Conservation (phyloP, 1,140 invertebrate genomes). For the Neuroterus valhalla region DNA sequence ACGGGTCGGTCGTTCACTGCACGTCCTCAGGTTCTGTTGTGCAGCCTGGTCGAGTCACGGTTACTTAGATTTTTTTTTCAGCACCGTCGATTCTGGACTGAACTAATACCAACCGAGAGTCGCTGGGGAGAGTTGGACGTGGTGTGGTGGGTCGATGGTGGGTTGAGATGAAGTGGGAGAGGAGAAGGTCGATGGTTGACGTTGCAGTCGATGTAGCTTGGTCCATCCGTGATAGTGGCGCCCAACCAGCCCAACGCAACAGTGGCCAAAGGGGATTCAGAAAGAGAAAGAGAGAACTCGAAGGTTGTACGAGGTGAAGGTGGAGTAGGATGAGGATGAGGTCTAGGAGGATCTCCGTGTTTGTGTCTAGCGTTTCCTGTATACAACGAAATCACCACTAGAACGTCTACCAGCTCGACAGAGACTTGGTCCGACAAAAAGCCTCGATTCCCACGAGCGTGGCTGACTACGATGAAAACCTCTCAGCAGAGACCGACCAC, state of each 20-base stretch:
- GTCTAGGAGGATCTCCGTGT: conserved; percentile 16
- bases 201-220: background rate
- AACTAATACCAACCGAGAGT: conserved; percentile 47
- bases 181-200: background rate
- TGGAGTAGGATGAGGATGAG: conserved; percentile 12
- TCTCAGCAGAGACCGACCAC: conserved; percentile 45
- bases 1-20: conserved; percentile 13
- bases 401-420: background rate
- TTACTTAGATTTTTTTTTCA: conserved; percentile 49
- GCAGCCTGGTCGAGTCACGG: conserved; percentile 45
- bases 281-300: conserved; percentile 30
- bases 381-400: conserved; percentile 14
- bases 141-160: background rate
- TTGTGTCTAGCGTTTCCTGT: conserved; percentile 16
- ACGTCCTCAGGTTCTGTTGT: background rate
- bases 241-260: background rate
- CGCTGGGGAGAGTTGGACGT: conserved; percentile 7
- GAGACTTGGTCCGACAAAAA: conserved; percentile 56
- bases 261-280: background rate
- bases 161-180: background rate
- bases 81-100: conserved; percentile 45
- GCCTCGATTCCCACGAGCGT: conserved; percentile 59
- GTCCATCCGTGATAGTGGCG: conserved; percentile 5
- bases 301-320: conserved; percentile 10
- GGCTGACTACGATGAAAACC: conserved; percentile 55